A percentile compares a stretch with the other conserved stretches of the same genome.
phyloP scores from a whole-genome alignment of 1,140 invertebrate species.

The Cydia amplana region DNA sequence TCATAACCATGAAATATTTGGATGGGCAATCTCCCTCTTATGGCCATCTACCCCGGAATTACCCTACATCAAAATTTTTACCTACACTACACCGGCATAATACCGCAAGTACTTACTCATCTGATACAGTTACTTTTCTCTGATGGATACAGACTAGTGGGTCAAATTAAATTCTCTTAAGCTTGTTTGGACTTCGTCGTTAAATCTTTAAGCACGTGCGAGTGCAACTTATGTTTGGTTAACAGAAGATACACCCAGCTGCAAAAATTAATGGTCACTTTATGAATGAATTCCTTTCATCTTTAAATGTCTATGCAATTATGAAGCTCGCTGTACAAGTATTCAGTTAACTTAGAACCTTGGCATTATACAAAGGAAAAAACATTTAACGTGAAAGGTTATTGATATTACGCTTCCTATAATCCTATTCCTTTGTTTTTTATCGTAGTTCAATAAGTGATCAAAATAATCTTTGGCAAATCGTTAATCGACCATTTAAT shows the following conservation, averaged over 20 bases:
- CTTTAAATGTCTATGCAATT: neutral
- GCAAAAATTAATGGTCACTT: no score
- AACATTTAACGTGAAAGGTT: neutral
- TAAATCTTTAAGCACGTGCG: neutral
- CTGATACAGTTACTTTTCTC: constrained; percentile 12
- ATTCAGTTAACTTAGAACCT: neutral
- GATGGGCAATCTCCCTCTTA: no score
- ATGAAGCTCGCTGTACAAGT: neutral
- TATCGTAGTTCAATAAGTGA: neutral
- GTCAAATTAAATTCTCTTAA: constrained; percentile 16
- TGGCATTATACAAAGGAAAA: neutral
- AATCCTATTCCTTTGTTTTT: neutral
- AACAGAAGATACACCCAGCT: no score
- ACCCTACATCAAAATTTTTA: neutral
- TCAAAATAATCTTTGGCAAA: neutral
- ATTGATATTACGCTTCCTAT: constrained; percentile 10
- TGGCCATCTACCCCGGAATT: no score
- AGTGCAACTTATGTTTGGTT: no score
- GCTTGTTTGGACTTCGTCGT: neutral
- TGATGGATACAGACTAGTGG: constrained; percentile 19
- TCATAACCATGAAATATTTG: no score
- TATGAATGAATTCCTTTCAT: no score
- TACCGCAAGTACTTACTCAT: constrained; percentile 15
- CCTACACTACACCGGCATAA: neutral
- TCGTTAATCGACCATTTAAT: no score